Evolutionary conservation across 2,888 invertebrate species (phyloP), one percentile per base, ranked within the genome.

Genomic region (Calephelis perditalis): DNA sequence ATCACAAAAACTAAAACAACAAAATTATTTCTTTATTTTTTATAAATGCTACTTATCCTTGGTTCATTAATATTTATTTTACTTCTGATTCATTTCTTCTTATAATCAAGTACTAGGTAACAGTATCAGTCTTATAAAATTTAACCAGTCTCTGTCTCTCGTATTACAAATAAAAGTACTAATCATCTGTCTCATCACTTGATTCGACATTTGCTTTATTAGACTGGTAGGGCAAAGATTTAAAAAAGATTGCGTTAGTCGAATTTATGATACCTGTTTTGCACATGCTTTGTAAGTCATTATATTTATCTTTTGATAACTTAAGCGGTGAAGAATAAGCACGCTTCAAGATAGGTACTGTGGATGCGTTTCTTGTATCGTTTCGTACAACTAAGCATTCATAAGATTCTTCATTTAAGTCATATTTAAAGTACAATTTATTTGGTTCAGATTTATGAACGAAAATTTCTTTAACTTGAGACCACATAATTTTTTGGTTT

Each of bases 391-490:
- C 46, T 7, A 47, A 47, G 40, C 56, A 40, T 9, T 60, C 35
- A 56, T 37, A 37, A 5, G 37, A 37, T 56, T 57, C 44, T 26
- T 61, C 56, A 26, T 40, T 52, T 54, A 61, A 61, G 52, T 52
- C 43, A 57, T 57, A 61, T 36, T 57, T 54, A 49, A 57, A 57
- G 15, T 52, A 61, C 26, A 57, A 43, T 57, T 61, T 61, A 56
- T 57, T 57, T 40, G 57, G 57, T 15, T 61, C 57, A 37, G 9
- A 47, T 52, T 54, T 57, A 49, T 57, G 26, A 54, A 57, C 57
- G 49, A 57, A 43, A 10, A 57, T 46, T 35, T 61, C 61, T 56
- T 61, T 57, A 49, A 61, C 44, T 57, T 61, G 57, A 57, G 52
- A 26, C 61, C 44, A 61, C 40, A 44, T 5, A 49, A 57, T 44